A percentile compares a stretch with the other conserved stretches of the same genome.
Evolutionary conservation across 1,140 invertebrate genomes (phyloP).

Genomic region (Zelostemma sp.): DNA sequence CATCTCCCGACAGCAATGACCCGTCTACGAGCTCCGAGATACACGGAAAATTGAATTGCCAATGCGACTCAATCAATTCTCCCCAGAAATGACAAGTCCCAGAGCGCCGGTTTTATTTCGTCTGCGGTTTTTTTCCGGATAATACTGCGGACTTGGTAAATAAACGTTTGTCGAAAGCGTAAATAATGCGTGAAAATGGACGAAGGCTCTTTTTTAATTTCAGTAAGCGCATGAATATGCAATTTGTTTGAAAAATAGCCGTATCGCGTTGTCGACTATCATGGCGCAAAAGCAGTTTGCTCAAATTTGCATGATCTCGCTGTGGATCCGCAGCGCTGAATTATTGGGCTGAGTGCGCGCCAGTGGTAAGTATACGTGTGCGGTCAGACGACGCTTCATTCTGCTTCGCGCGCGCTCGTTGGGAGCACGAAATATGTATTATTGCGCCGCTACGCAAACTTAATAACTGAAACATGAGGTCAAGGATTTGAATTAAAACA

Average conservation of each 20-base stretch:
- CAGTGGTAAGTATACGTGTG: constrained; percentile 45
- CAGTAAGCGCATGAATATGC: constrained; percentile 39
- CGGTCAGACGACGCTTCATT: constrained; percentile 47
- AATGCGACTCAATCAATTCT: constrained; percentile 35
- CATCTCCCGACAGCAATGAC: constrained; percentile 19
- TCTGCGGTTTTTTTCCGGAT: too few species aligned
- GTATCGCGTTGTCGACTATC: constrained; percentile 33
- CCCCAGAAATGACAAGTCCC: neutral
- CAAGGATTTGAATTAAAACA: constrained; percentile 45
- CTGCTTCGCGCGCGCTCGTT: constrained; percentile 28
- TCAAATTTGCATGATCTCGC: constrained; percentile 49
- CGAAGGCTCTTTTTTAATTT: constrained; percentile 39
- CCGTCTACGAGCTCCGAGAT: constrained; percentile 15
- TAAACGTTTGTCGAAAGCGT: too few species aligned
- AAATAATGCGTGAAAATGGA: constrained; percentile 38
- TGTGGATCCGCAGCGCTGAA: constrained; percentile 43
- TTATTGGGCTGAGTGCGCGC: constrained; percentile 40
- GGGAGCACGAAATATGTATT: constrained; percentile 38
- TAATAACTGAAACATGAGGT: constrained; percentile 47
- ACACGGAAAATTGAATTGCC: constrained; percentile 37
- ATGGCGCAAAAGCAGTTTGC: constrained; percentile 45
- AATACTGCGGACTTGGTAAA: too few species aligned
- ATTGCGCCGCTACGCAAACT: constrained; percentile 43
- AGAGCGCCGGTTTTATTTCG: too few species aligned
- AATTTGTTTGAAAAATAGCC: constrained; percentile 37